A percentile compares a stretch with the other conserved stretches of the same genome.
These are phyloP conservation scores for Hydropotes inermis DNA, from an alignment of 2,113 vertebrate species.

Conservation along the genomic window DNA sequence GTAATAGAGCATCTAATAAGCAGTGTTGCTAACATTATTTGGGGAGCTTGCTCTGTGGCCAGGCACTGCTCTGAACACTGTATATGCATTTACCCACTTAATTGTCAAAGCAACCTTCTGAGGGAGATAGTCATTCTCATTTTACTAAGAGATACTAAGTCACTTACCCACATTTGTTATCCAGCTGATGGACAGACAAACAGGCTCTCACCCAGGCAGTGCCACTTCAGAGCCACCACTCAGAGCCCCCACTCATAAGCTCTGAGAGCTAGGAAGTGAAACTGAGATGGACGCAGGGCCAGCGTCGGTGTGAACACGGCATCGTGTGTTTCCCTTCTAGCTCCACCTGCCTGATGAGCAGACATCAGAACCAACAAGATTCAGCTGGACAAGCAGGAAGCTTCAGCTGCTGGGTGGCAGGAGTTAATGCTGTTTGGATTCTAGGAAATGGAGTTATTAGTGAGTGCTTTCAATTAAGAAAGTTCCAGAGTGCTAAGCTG, in stretches of 20 bases:
- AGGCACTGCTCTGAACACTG: not conserved
- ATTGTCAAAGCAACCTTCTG: not conserved
- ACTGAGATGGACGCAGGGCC: not conserved
- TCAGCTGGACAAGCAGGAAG: not conserved
- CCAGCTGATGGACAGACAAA: not conserved
- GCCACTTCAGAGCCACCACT: not conserved
- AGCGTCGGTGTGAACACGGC: not conserved
- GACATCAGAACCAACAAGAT: not conserved
- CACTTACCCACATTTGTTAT: not conserved
- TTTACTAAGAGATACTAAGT: not conserved
- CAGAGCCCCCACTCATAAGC: not conserved
- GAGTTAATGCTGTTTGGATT: not conserved
- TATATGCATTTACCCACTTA: not conserved
- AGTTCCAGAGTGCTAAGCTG: not conserved
- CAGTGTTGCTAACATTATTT: not conserved
- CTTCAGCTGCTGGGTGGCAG: not conserved
- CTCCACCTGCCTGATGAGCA: not conserved
- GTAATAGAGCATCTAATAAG: not conserved
- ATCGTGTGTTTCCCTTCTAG: fast-evolving
- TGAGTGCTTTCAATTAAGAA: not conserved
- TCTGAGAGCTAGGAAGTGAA: not conserved
- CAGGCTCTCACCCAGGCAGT: not conserved
- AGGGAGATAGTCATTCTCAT: not conserved
- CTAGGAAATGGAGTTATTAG: not conserved
- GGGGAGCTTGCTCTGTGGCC: not conserved